These are phyloP conservation scores for Rhagoletis zephyria DNA, from an alignment of 1,140 invertebrate genomes.

Conservation along the genomic window DNA sequence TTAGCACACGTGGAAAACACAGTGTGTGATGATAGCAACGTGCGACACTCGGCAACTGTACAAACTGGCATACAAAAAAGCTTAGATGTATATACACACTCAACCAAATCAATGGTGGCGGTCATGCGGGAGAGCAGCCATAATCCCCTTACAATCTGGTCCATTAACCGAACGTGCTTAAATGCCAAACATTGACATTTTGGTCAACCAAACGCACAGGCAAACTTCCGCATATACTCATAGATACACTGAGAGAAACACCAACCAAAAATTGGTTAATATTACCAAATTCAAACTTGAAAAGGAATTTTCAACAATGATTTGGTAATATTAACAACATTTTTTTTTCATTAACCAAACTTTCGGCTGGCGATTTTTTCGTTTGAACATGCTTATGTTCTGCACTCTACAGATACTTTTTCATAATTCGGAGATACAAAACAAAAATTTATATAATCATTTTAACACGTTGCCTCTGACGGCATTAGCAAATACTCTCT, in stretches of 20 bases:
- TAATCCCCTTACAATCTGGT: conserved; percentile 51
- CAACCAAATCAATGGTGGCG: background rate
- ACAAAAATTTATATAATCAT: too few relatives aligned
- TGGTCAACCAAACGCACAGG: conserved; percentile 52
- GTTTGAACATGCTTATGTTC: too few relatives aligned
- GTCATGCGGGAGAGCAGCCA: conserved; percentile 18
- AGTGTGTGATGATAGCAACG: background rate
- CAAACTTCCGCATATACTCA: background rate
- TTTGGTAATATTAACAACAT: too few relatives aligned
- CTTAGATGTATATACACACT: background rate
- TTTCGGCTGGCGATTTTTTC: too few relatives aligned
- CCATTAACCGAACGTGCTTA: conserved; percentile 55
- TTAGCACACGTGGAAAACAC: background rate
- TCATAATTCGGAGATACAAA: too few relatives aligned
- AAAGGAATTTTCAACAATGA: too few relatives aligned
- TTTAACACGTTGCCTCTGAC: too few relatives aligned
- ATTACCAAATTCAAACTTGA: too few relatives aligned
- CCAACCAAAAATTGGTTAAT: background rate
- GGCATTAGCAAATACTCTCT: too few relatives aligned
- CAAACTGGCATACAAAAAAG: background rate
- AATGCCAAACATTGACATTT: conserved; percentile 56
- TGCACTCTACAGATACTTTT: too few relatives aligned
- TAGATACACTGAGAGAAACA: background rate
- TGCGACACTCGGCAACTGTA: background rate
- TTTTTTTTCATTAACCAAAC: too few relatives aligned